Evolutionary conservation across 2,113 vertebrate species (phyloP), one percentile per base, ranked within the genome.

Genomic region (Prunella fulvescens): DNA sequence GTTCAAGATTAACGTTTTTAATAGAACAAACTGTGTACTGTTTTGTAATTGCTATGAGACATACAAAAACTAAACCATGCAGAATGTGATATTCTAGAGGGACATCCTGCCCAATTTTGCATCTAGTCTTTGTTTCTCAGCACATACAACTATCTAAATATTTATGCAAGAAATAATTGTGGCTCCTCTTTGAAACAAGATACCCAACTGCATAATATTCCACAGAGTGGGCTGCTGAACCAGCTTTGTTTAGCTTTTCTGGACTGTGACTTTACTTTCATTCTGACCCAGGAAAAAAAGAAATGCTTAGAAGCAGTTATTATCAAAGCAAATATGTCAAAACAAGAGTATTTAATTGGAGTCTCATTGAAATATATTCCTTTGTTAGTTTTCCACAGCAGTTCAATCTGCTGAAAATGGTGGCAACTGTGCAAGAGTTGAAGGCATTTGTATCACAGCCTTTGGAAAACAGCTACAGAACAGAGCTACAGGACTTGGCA

Each of bases 191-290:
- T 94, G 90, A 96, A 94, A 94, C 31, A 86, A 86, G 81, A 95
- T 64, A 94, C n/a, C 10, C 72, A 86, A 81, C 65, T 88, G 57
- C 92, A 81, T 28, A 90, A 79, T 92, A 94, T 47, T 86, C 9
- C 77, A 78, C 24, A 64, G 56, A 81, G 42, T 53, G 57, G 67
- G 86, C 60, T 92, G 92, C 86, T 84, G 70, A 83, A 95, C 76
- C 86, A 92, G 93, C 77, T 95, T 94, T 96, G 94, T 96, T 94
- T 94, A 91, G 83, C n/a, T 91, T 94, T 90, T 90, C 80, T 83
- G 88, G 85, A 92, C 80, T 65, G 56, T 62, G 74, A 37, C 82
- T 94, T 78, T 81, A 73, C 50, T 93, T 92, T 79, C 51, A 37
- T 84, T 92, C 44, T 88, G 88, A 86, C 61, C 14, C 88, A 81